phyloP scores from a whole-genome alignment of 2,797 vertebrate genomes.

The Esox masquinongy region DNA sequence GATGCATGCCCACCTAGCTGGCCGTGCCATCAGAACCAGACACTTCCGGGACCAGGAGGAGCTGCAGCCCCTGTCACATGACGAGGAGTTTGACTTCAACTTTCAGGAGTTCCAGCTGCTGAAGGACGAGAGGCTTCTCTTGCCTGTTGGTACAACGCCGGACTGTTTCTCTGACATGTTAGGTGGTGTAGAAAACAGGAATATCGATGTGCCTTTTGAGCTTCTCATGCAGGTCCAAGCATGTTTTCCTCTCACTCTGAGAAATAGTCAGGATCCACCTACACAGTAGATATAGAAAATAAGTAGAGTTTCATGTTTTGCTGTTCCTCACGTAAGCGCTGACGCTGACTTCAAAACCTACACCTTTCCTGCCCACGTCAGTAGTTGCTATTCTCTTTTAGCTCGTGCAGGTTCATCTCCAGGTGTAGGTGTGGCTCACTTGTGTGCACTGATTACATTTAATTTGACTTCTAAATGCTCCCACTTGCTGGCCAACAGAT shows the following conservation, averaged over 20 bases:
- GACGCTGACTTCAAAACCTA: no score
- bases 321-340: neutral
- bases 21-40: conserved; percentile 78
- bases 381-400: no score
- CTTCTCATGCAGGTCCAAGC: conserved; percentile 2
- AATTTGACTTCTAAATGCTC: no score
- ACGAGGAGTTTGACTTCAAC: conserved; percentile 87
- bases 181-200: neutral
- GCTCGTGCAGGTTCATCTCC: no score
- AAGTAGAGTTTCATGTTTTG: neutral
- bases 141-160: conserved; percentile 71
- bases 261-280: neutral
- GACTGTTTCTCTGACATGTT: neutral
- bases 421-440: no score
- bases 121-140: conserved; percentile 78
- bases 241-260: conserved; percentile 5
- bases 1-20: conserved; percentile 85
- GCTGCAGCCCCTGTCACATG: conserved; percentile 78
- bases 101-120: conserved; percentile 88
- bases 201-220: neutral
- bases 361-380: no score
- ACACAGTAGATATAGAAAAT: neutral
- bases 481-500: no score
- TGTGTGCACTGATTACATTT: no score
- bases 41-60: conserved; percentile 80